phyloP scores from a whole-genome alignment of 2,888 invertebrate genomes.

The Acleris cristana region DNA sequence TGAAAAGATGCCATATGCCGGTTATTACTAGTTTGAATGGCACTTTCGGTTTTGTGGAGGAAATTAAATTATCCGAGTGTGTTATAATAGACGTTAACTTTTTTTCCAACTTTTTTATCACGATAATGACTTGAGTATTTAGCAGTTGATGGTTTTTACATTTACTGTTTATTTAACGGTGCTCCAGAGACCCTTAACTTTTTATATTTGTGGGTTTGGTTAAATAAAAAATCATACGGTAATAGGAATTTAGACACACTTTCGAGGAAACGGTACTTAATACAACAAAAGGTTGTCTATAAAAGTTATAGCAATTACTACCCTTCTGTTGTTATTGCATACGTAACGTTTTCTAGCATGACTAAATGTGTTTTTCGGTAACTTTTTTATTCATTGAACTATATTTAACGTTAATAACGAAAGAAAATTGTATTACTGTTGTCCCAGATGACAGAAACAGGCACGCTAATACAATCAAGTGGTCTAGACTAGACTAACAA shows the following conservation, averaged over 20 bases:
- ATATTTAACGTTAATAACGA: too few relatives aligned
- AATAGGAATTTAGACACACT: slow-evolving; percentile 34
- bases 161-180: slow-evolving; percentile 59
- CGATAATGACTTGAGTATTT: slow-evolving; percentile 45
- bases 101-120: slow-evolving; percentile 50
- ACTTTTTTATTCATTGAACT: too few relatives aligned
- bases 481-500: too few relatives aligned
- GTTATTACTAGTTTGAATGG: slow-evolving; percentile 63
- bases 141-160: slow-evolving; percentile 51
- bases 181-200: slow-evolving; percentile 44
- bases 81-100: slow-evolving; percentile 57
- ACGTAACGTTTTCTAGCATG: too few relatives aligned
- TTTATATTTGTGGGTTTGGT: slow-evolving; percentile 48
- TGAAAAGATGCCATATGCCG: slow-evolving; percentile 67
- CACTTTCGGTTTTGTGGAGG: slow-evolving; percentile 60
- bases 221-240: slow-evolving; percentile 48
- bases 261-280: slow-evolving; percentile 20
- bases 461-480: too few relatives aligned
- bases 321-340: too few relatives aligned
- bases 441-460: too few relatives aligned
- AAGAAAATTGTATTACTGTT: too few relatives aligned
- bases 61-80: slow-evolving; percentile 67
- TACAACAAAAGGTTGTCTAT: slow-evolving; percentile 13
- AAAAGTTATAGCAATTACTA: slow-evolving; percentile 18
- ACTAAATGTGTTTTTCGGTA: too few relatives aligned